Conservation (phyloP, 2,113 vertebrate species). For the Alces alces region DNA sequence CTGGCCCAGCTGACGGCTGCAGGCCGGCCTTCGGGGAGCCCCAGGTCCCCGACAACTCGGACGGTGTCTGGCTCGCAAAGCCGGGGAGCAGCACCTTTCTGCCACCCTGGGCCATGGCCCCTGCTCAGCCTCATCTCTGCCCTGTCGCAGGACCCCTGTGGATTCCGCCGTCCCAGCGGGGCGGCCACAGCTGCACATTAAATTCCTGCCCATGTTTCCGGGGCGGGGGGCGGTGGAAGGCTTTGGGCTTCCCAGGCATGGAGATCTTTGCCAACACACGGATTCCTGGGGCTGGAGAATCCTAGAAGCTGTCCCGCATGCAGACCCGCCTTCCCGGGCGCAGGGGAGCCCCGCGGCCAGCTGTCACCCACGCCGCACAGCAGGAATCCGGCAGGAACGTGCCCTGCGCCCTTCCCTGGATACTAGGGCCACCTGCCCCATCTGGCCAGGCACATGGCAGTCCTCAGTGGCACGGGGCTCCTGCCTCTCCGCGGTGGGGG, state of each 20-base stretch:
- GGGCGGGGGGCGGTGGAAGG: background rate
- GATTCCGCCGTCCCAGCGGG: background rate
- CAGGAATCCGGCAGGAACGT: background rate
- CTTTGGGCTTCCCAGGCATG: background rate
- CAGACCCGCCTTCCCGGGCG: background rate
- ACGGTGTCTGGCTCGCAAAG: background rate
- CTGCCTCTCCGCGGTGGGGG: background rate
- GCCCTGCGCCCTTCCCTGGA: background rate
- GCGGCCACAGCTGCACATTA: background rate
- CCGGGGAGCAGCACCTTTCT: background rate
- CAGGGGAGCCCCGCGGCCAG: background rate
- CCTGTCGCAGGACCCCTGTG: background rate
- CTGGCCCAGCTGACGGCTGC: background rate
- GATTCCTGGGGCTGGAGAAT: background rate
- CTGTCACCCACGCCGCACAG: conserved; percentile 22
- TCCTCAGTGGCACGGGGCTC: background rate
- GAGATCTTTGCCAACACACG: background rate
- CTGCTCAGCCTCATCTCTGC: accelerated
- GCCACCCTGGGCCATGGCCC: background rate
- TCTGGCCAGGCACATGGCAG: background rate
- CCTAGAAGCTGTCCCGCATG: background rate
- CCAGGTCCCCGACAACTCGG: background rate
- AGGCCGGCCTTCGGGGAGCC: accelerated
- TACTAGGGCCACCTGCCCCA: background rate
- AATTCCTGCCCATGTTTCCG: background rate